phyloP scores from a whole-genome alignment of 2,888 invertebrate genomes.

The Colletes collaris region DNA sequence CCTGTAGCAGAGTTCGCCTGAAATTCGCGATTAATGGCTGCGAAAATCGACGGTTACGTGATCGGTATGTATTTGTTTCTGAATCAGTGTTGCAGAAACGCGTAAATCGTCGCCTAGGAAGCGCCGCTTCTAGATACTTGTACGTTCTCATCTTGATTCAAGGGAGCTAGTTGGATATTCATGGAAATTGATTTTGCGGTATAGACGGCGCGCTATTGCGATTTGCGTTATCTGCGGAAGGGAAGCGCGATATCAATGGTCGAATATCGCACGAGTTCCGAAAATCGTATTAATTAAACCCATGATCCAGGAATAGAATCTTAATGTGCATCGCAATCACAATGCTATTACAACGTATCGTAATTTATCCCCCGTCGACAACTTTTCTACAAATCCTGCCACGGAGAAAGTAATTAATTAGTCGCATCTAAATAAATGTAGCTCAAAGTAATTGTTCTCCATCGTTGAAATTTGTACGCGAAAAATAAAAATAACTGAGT shows the following conservation, averaged over 20 bases:
- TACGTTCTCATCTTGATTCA: slow-evolving; percentile 41
- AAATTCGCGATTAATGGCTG: too few species aligned
- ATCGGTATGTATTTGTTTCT: not conserved
- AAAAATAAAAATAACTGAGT: too few species aligned
- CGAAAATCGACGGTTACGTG: too few species aligned
- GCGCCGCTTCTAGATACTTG: not conserved
- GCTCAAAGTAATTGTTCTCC: too few species aligned
- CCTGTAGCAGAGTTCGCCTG: too few species aligned
- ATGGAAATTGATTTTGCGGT: slow-evolving; percentile 58
- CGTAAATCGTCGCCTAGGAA: not conserved
- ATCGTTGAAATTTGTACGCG: too few species aligned
- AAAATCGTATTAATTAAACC: slow-evolving; percentile 44
- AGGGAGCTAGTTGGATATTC: slow-evolving; percentile 36
- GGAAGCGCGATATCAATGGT: slow-evolving; percentile 35
- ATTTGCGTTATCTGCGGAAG: slow-evolving; percentile 23
- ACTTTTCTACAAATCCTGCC: too few species aligned
- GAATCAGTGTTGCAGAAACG: not conserved
- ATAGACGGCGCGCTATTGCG: slow-evolving; percentile 24
- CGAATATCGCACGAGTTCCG: slow-evolving; percentile 18
- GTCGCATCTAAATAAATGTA: too few species aligned
- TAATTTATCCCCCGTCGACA: not conserved
- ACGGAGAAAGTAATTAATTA: too few species aligned
- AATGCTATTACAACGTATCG: not conserved
- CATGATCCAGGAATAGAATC: slow-evolving; percentile 11
- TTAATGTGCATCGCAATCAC: slow-evolving; percentile 1